Evolutionary conservation across 1,140 invertebrate genomes (phyloP).

Genomic region (Achatina immaculata): DNA sequence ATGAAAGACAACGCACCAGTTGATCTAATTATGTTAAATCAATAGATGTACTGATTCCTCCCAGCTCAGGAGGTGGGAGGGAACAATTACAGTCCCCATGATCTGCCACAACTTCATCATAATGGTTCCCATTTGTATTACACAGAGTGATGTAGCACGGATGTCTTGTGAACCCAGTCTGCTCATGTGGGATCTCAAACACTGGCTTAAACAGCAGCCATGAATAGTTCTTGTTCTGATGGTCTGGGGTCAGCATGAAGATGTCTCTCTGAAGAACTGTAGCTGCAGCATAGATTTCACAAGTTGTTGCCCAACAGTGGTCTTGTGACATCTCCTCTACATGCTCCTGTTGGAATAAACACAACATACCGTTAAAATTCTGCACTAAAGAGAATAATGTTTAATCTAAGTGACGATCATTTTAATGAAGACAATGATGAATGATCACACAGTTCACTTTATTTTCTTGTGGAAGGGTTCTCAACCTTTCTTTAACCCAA

Average conservation of each 20-base stretch:
- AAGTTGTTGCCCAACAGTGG: slow-evolving; percentile 62
- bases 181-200: background rate
- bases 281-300: slow-evolving; percentile 64
- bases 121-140: slow-evolving; percentile 64
- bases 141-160: slow-evolving; percentile 57
- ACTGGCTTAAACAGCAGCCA: slow-evolving; percentile 58
- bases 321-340: slow-evolving; percentile 55
- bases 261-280: slow-evolving; percentile 59
- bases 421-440: too few relatives aligned
- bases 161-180: slow-evolving; percentile 19
- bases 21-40: slow-evolving; percentile 45
- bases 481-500: too few relatives aligned
- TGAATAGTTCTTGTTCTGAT: slow-evolving; percentile 50
- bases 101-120: slow-evolving; percentile 56
- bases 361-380: too few relatives aligned
- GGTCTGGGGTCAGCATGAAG: slow-evolving; percentile 61
- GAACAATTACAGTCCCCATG: slow-evolving; percentile 53
- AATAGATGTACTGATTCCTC: slow-evolving; percentile 44
- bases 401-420: too few relatives aligned
- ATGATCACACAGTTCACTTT: too few relatives aligned
- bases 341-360: slow-evolving; percentile 41
- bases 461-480: too few relatives aligned
- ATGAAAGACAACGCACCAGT: too few relatives aligned
- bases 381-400: too few relatives aligned
- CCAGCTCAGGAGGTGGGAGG: slow-evolving; percentile 46